Percentiles rank a stretch among this genome's conserved stretches.
These are phyloP conservation scores for Piprites chloris DNA, from an alignment of 2,113 vertebrate species.

Conservation along the genomic window DNA sequence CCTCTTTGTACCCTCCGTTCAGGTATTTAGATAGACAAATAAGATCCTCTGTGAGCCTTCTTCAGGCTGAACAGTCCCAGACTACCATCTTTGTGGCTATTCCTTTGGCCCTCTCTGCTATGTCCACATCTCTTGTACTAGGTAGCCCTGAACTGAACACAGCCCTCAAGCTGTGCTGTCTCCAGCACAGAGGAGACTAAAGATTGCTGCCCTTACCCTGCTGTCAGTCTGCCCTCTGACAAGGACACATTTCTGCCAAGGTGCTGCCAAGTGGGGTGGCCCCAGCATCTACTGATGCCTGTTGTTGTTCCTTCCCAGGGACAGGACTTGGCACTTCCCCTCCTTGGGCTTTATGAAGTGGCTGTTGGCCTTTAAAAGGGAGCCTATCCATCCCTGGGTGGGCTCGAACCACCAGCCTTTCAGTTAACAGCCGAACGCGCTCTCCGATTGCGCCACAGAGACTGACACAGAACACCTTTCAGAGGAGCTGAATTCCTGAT, in stretches of 20 bases:
- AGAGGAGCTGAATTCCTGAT: not conserved
- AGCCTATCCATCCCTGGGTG: conserved; percentile 68
- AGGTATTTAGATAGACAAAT: not conserved
- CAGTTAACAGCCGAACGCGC: conserved; percentile 79
- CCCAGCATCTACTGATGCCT: not conserved
- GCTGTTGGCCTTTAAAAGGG: not conserved
- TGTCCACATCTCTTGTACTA: not conserved
- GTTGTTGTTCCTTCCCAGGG: not conserved
- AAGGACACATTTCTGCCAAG: not conserved
- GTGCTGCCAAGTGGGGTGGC: not conserved
- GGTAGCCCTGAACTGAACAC: not conserved
- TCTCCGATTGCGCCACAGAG: conserved; percentile 78
- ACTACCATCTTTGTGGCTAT: no score
- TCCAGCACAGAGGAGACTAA: not conserved
- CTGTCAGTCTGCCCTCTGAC: not conserved
- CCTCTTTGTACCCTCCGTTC: not conserved
- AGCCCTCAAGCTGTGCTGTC: not conserved
- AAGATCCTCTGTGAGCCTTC: not conserved
- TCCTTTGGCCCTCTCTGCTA: not conserved
- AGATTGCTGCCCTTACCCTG: not conserved
- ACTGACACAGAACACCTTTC: fast-evolving
- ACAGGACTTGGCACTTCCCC: not conserved
- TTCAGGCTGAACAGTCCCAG: not conserved
- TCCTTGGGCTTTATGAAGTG: fast-evolving
- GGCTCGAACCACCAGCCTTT: conserved; percentile 83